Percentiles rank a stretch among this genome's conserved stretches.
phyloP scores from a whole-genome alignment of 2,888 invertebrate genomes.

The Leptinotarsa peninsularis region DNA sequence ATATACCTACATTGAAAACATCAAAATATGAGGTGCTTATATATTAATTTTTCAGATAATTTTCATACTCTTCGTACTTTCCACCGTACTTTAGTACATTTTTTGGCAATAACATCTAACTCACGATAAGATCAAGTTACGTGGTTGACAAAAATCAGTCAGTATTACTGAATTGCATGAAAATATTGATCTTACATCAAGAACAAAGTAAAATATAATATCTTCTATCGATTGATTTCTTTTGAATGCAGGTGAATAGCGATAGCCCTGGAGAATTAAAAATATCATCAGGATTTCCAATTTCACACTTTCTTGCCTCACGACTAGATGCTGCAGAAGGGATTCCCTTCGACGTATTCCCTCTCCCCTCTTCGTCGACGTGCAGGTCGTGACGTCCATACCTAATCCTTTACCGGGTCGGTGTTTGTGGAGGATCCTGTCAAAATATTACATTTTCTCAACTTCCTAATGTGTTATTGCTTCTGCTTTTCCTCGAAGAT shows the following conservation, averaged over 20 bases:
- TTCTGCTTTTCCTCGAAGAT: constrained; percentile 46
- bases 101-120: no score
- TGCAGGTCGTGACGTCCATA: constrained; percentile 56
- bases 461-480: constrained; percentile 56
- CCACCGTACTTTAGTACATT: no score
- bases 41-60: no score
- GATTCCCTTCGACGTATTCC: constrained; percentile 23
- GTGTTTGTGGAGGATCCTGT: constrained; percentile 56
- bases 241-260: neutral
- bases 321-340: constrained; percentile 18
- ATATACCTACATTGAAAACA: no score
- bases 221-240: neutral
- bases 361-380: constrained; percentile 29
- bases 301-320: constrained; percentile 64
- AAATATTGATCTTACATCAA: no score
- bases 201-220: no score
- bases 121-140: no score
- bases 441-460: constrained; percentile 54
- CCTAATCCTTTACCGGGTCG: constrained; percentile 53
- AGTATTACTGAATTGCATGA: no score
- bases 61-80: no score
- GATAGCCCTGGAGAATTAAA: neutral
- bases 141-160: no score
- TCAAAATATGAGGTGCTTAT: no score
- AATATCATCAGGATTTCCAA: constrained; percentile 59